Evolutionary conservation across 1,140 invertebrate species (phyloP).

Genomic region (Bombus sibiricus): DNA sequence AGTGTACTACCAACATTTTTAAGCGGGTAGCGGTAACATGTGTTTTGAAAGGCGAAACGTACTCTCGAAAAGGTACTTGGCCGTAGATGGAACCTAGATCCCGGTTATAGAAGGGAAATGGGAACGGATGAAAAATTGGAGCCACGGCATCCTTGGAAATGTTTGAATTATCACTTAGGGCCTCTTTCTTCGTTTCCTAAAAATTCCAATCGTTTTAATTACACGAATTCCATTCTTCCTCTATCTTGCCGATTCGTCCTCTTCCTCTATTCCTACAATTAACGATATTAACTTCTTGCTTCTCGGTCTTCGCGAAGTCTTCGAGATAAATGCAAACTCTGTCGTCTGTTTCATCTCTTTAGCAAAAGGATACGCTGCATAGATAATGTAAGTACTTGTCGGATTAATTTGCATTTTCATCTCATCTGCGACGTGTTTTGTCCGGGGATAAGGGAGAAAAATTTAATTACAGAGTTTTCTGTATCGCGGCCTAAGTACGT

Average conservation of each 20-base stretch:
- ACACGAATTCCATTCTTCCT: not conserved
- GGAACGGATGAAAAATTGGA: slow-evolving; percentile 26
- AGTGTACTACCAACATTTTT: slow-evolving; percentile 35
- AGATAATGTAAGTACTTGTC: not conserved
- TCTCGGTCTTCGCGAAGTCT: not conserved
- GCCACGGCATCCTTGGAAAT: not conserved
- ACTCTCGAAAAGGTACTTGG: not conserved
- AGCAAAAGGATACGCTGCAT: slow-evolving; percentile 10
- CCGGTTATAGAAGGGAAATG: not conserved
- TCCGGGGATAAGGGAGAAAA: not conserved
- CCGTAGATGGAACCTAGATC: not conserved
- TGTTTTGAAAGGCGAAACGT: slow-evolving; percentile 18
- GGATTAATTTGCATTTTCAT: slow-evolving; percentile 40
- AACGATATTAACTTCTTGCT: slow-evolving; percentile 30
- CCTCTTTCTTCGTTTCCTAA: not conserved
- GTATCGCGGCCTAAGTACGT: not conserved
- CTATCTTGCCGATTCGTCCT: not conserved
- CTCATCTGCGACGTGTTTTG: not conserved
- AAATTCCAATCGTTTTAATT: slow-evolving; percentile 39
- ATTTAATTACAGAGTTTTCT: slow-evolving; percentile 33
- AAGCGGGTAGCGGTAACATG: not conserved
- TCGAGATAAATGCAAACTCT: slow-evolving; percentile 47
- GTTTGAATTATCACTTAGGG: slow-evolving; percentile 23
- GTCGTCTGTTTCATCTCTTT: not conserved
- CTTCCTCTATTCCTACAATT: not conserved